A percentile compares a stretch with the other conserved stretches of the same genome.
Conservation (phyloP, 2,888 invertebrate genomes). For the Andrena trimmerana region DNA sequence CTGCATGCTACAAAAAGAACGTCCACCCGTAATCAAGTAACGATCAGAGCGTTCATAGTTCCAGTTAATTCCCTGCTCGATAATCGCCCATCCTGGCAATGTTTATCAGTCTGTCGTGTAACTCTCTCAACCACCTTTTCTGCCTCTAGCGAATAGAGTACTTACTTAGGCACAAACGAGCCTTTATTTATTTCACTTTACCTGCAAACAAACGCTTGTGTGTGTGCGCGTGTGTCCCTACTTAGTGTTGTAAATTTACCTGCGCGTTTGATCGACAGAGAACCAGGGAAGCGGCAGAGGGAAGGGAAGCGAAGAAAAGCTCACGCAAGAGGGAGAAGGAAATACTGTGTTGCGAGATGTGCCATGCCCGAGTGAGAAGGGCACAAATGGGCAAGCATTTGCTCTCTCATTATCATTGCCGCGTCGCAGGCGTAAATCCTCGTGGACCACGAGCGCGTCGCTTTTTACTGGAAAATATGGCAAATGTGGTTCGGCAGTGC, state of each 20-base stretch:
- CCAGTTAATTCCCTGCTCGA: background rate
- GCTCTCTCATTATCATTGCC: constrained; percentile 94
- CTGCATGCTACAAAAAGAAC: constrained; percentile 55
- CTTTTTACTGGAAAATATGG: constrained; percentile 92
- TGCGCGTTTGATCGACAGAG: constrained; percentile 49
- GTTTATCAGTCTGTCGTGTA: too few species aligned
- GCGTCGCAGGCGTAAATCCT: constrained; percentile 88
- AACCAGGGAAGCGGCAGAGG: constrained; percentile 38
- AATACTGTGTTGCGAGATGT: constrained; percentile 90
- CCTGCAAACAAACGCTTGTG: background rate
- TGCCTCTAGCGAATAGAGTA: background rate
- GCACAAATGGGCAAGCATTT: constrained; percentile 93
- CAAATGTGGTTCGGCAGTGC: constrained; percentile 91
- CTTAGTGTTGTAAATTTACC: background rate
- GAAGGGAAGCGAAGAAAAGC: constrained; percentile 52
- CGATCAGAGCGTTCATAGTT: background rate
- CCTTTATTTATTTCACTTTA: background rate
- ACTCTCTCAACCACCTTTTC: too few species aligned
- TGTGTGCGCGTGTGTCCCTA: background rate
- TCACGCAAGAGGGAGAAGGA: constrained; percentile 87
- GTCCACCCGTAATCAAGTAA: constrained; percentile 56
- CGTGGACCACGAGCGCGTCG: constrained; percentile 87
- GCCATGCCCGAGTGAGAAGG: constrained; percentile 89
- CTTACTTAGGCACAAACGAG: background rate
- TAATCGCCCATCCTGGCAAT: background rate